Percentiles rank a stretch among this genome's conserved stretches.
Evolutionary conservation across 2,888 invertebrate genomes (phyloP).

Genomic region (Agrotis exclamationis): DNA sequence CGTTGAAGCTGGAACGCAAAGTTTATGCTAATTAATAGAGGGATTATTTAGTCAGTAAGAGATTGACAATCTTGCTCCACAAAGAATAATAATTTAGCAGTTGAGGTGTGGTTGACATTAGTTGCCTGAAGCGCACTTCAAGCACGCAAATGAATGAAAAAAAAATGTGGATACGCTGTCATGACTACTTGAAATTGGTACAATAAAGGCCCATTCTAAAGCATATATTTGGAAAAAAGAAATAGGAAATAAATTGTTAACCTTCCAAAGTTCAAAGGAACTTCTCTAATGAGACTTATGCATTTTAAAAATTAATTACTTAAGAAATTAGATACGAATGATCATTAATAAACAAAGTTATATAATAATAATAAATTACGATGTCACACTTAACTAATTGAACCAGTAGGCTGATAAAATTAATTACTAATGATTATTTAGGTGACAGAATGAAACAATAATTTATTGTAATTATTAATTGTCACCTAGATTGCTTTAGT

Average conservation of each 20-base stretch:
- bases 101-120: neutral
- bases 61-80: too few species aligned
- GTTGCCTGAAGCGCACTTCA: neutral
- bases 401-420: slow-evolving; percentile 13
- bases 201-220: neutral
- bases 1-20: too few species aligned
- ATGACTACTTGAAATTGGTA: neutral
- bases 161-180: too few species aligned
- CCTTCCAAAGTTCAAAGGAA: neutral
- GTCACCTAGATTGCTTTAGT: slow-evolving; percentile 20
- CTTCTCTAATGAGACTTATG: neutral
- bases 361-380: neutral
- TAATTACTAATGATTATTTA: slow-evolving; percentile 22
- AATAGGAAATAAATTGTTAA: neutral
- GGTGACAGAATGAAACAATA: slow-evolving; percentile 7
- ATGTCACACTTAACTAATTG: slow-evolving; percentile 1
- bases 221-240: neutral
- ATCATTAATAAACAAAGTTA: neutral
- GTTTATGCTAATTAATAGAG: too few species aligned
- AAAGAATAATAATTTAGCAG: too few species aligned
- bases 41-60: too few species aligned
- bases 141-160: neutral
- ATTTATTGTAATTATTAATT: slow-evolving; percentile 28
- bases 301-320: neutral
- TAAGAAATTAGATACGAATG: neutral